These are phyloP conservation scores for Anorthoa munda DNA, from an alignment of 2,888 invertebrate species.

Conservation along the genomic window DNA sequence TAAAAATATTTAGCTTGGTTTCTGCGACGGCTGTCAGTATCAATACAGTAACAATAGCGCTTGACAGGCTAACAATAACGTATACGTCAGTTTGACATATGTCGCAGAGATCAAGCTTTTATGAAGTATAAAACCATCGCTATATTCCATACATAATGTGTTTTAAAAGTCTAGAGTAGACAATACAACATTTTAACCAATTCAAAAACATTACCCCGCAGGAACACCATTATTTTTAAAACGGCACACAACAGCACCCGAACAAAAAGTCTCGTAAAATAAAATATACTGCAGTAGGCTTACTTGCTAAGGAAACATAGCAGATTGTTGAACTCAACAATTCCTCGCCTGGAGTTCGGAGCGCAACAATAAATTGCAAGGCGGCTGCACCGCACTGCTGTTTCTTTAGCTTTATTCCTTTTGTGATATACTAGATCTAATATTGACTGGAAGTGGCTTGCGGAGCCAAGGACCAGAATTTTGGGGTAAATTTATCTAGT, in stretches of 20 bases:
- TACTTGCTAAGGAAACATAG: constrained; percentile 47
- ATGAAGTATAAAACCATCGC: too few relatives aligned
- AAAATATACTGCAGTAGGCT: constrained; percentile 56
- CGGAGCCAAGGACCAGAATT: constrained; percentile 21
- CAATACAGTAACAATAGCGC: too few relatives aligned
- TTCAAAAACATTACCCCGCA: not conserved
- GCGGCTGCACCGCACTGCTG: constrained; percentile 66
- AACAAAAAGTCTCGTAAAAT: constrained; percentile 28
- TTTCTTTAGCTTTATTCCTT: constrained; percentile 66
- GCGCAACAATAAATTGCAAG: constrained; percentile 71
- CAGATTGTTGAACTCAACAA: constrained; percentile 64
- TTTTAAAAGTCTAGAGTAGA: not conserved
- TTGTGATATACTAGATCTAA: constrained; percentile 62
- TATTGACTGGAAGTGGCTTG: constrained; percentile 59
- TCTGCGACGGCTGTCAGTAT: too few relatives aligned
- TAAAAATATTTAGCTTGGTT: too few relatives aligned
- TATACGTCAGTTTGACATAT: too few relatives aligned
- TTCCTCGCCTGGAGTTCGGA: constrained; percentile 60
- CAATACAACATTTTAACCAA: not conserved
- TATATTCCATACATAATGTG: not conserved
- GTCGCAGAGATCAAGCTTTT: too few relatives aligned
- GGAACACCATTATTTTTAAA: constrained; percentile 17
- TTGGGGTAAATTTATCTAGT: constrained; percentile 19
- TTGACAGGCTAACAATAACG: too few relatives aligned
- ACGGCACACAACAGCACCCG: not conserved